Conservation (phyloP, 2,797 vertebrate genomes). For the Peromyscus aztecus region DNA sequence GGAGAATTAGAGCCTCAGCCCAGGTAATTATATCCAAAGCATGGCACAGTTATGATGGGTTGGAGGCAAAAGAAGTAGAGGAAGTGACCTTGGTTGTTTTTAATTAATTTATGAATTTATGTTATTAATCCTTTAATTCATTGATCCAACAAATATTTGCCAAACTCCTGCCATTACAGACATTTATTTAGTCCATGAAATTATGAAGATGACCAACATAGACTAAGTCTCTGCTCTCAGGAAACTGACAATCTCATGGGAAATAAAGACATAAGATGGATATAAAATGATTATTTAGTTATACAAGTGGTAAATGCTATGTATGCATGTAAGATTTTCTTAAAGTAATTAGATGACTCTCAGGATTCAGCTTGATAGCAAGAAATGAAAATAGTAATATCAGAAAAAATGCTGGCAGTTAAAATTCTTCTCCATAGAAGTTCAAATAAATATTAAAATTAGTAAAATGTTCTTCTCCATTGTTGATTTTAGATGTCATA, state of each 20-base stretch:
- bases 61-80: background rate
- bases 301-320: background rate
- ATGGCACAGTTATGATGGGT: background rate
- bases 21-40: background rate
- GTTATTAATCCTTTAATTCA: constrained; percentile 1
- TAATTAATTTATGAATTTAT: background rate
- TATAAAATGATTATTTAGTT: background rate
- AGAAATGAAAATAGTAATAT: background rate
- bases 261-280: constrained; percentile 19
- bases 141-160: background rate
- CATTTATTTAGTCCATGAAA: background rate
- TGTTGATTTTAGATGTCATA: background rate
- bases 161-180: background rate
- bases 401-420: background rate
- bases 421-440: background rate
- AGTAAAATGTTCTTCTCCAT: background rate
- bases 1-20: background rate
- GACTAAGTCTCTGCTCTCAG: background rate
- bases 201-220: background rate
- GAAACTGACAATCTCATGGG: background rate
- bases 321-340: background rate
- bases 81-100: background rate
- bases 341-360: background rate
- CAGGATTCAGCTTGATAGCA: background rate
- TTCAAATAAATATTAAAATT: constrained; percentile 9